These are phyloP conservation scores for Anisognathus igniventris DNA, from an alignment of 2,797 vertebrate species.

Conservation along the genomic window DNA sequence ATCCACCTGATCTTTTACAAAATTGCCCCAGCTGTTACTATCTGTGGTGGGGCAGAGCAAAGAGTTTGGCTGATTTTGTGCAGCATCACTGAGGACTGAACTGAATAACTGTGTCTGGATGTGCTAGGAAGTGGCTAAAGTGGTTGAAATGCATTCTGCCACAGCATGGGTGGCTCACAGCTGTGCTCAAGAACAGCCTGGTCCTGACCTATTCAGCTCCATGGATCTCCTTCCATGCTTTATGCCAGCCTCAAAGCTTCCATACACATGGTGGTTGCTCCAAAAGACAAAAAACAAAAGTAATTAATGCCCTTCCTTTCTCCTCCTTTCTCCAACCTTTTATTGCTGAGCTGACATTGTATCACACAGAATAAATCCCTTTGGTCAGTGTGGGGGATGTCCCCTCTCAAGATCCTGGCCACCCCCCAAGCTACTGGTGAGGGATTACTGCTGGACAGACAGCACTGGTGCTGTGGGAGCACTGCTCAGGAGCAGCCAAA, in stretches of 20 bases:
- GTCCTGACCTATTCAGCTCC: background rate
- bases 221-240: background rate
- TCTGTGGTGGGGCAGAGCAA: background rate
- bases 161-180: background rate
- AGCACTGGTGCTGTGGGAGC: background rate
- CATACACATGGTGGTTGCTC: background rate
- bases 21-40: background rate
- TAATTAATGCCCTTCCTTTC: background rate
- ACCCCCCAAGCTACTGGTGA: rapidly evolving
- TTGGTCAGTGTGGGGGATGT: background rate
- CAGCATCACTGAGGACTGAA: background rate
- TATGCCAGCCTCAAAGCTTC: background rate
- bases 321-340: background rate
- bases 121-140: background rate
- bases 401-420: background rate
- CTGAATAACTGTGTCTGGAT: background rate
- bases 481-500: background rate
- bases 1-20: background rate
- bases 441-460: background rate
- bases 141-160: background rate
- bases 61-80: background rate
- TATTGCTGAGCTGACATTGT: background rate
- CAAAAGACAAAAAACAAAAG: background rate
- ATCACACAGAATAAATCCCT: background rate
- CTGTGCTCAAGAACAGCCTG: background rate